These are phyloP conservation scores for Tenualosa thibaudeaui DNA, from an alignment of 2,797 vertebrate species.

Conservation along the genomic window DNA sequence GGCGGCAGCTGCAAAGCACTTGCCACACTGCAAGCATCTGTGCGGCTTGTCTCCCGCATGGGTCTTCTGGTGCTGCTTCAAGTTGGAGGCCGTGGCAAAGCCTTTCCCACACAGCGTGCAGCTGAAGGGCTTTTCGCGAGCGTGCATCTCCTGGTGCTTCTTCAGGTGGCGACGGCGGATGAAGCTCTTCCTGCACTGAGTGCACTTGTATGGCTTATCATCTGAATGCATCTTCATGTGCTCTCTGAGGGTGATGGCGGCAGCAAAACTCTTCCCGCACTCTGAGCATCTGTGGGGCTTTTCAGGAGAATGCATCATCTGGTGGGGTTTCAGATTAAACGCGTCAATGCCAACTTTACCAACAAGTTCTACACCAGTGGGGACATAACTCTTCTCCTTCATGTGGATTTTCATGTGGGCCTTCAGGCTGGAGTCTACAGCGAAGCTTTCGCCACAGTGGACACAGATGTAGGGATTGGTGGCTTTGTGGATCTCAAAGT, in stretches of 20 bases:
- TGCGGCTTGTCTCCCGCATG: slow-evolving; percentile 78
- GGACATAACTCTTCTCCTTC: slow-evolving; percentile 79
- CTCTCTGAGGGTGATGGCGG: slow-evolving; percentile 79
- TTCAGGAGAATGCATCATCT: slow-evolving; percentile 80
- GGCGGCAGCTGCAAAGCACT: slow-evolving; percentile 76
- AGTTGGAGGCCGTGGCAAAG: slow-evolving; percentile 78
- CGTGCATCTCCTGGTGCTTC: slow-evolving; percentile 81
- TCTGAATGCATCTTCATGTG: slow-evolving; percentile 85
- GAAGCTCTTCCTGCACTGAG: slow-evolving; percentile 81
- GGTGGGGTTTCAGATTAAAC: slow-evolving; percentile 79
- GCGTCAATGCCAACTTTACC: slow-evolving; percentile 81
- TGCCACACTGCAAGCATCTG: slow-evolving; percentile 76
- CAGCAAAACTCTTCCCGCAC: slow-evolving; percentile 80
- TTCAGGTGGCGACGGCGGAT: slow-evolving; percentile 79
- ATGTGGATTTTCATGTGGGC: slow-evolving; percentile 83
- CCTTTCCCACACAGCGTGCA: slow-evolving; percentile 80
- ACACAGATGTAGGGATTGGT: slow-evolving; percentile 81
- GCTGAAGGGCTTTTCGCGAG: slow-evolving; percentile 79
- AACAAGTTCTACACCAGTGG: slow-evolving; percentile 79
- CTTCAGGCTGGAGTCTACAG: slow-evolving; percentile 79
- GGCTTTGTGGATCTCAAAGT: slow-evolving; percentile 82
- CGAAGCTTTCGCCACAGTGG: slow-evolving; percentile 81
- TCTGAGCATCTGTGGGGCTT: slow-evolving; percentile 80
- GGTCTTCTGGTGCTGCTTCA: slow-evolving; percentile 82
- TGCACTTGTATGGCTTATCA: slow-evolving; percentile 83